Base-by-base conservation (phyloP, 2,888 invertebrate genomes). In the Dryocosmus kuriphilus region DNA sequence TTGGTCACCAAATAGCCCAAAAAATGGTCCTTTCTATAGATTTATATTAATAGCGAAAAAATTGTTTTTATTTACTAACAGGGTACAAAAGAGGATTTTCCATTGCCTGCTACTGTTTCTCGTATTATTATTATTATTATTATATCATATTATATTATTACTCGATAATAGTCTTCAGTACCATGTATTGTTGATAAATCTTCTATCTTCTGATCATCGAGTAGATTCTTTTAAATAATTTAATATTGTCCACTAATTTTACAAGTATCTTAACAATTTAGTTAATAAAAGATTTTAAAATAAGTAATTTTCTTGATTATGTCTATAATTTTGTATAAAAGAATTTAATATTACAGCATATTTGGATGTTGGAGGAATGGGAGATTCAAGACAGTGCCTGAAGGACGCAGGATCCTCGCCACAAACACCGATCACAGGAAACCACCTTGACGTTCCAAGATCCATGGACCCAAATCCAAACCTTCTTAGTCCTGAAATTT, bases 391-490 rank as follows among this genome's bases (percentile, higher is more conserved):
- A 78, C 94, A 94, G 75, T 94, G 93, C 85, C 92, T 95, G 73
- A 95, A 94, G 88, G 95, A 95, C 77, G 91, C 92, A 61, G 94
- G 94, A 84, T 94, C 93, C n/a, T 93, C 94, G 41, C 91, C 92
- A 9, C 91, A 90, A 81, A 92, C 90, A 32, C 89, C 92, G 51
- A 89, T 91, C 78, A 94, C 94, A 27, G 96, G 96, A 78, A 97
- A 97, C 90, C 97, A 97, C 90, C 92, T 97, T 85, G 95, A 96
- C 84, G 94, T 97, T 77, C 97, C 97, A 9, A 94, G 95, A 87
- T 94, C 94, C 65, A 92, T 93, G 75, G 94, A 95, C 86, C 95
- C 95, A 60, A 95, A 95, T 90, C 95, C 95, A n/a, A 97, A 97
- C 92, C 94, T 97, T 82, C 93, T 97, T 71, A 96, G 96, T 89